These are phyloP conservation scores for Entomyzon cyanotis DNA, from an alignment of 2,113 vertebrate genomes.

Conservation along the genomic window DNA sequence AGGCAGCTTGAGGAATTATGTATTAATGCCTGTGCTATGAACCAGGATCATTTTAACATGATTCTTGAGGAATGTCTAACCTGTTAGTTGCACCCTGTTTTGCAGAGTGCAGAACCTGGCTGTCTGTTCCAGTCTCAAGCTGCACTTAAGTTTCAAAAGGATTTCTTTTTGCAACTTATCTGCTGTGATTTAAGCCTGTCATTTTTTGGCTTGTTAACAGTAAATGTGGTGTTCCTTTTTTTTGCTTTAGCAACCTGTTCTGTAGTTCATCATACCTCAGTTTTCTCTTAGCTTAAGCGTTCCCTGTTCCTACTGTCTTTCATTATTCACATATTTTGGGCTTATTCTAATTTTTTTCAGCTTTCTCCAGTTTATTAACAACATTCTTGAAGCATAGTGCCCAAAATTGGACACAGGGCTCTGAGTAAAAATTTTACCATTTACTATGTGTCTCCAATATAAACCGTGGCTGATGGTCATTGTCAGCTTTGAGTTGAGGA, in stretches of 20 bases:
- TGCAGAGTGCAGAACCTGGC: background rate
- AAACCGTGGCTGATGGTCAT: background rate
- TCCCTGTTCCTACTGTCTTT: background rate
- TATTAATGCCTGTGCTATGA: background rate
- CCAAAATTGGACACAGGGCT: background rate
- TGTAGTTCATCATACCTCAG: background rate
- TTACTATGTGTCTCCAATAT: background rate
- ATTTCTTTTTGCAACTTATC: background rate
- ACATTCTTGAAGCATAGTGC: background rate
- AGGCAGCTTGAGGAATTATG: background rate
- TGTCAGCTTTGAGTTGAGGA: background rate
- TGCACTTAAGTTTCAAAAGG: background rate
- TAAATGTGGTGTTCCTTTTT: background rate
- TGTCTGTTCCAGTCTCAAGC: background rate
- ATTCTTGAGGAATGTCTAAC: background rate
- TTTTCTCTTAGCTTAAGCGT: background rate
- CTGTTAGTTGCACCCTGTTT: background rate
- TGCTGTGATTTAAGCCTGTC: background rate
- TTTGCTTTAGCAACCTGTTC: background rate
- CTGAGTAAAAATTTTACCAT: background rate
- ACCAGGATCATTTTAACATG: background rate
- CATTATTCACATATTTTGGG: background rate
- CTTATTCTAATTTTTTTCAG: background rate
- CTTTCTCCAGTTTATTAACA: background rate
- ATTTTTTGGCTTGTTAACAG: background rate